Evolutionary conservation across 2,797 vertebrate genomes (phyloP).

Genomic region (Sebastes baramenuke): DNA sequence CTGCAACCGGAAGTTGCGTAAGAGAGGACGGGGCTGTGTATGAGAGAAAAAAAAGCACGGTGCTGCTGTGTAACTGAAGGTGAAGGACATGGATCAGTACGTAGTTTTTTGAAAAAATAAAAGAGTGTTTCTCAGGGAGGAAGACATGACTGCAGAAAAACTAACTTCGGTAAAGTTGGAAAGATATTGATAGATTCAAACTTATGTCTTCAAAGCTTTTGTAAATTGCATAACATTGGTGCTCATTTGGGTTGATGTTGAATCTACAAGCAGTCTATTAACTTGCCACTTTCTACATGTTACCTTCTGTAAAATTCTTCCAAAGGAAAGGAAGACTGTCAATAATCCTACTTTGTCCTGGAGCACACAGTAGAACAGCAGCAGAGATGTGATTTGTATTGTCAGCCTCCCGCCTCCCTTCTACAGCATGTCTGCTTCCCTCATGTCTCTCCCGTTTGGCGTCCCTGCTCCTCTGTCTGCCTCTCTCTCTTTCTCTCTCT

Average conservation of each 20-base stretch:
- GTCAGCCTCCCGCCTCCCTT: slow-evolving; percentile 18
- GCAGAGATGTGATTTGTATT: slow-evolving; percentile 24
- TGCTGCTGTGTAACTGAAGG: too few species aligned
- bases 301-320: neutral
- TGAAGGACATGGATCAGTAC: too few species aligned
- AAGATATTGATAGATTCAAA: too few species aligned
- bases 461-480: neutral
- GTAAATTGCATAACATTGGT: neutral
- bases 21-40: too few species aligned
- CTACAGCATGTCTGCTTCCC: neutral
- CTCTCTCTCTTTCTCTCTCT: neutral
- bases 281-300: neutral
- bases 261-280: neutral
- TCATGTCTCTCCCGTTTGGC: slow-evolving; percentile 1
- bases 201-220: neutral
- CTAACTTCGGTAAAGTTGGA: too few species aligned
- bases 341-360: neutral
- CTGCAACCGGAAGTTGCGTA: too few species aligned
- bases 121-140: too few species aligned
- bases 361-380: slow-evolving; percentile 3
- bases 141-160: too few species aligned
- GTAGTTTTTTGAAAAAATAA: too few species aligned
- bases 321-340: neutral
- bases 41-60: too few species aligned
- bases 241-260: neutral